A percentile compares a stretch with the other conserved stretches of the same genome.
These are phyloP conservation scores for Mormyrus hasselquistii DNA, from an alignment of 2,797 vertebrate species.

Conservation along the genomic window DNA sequence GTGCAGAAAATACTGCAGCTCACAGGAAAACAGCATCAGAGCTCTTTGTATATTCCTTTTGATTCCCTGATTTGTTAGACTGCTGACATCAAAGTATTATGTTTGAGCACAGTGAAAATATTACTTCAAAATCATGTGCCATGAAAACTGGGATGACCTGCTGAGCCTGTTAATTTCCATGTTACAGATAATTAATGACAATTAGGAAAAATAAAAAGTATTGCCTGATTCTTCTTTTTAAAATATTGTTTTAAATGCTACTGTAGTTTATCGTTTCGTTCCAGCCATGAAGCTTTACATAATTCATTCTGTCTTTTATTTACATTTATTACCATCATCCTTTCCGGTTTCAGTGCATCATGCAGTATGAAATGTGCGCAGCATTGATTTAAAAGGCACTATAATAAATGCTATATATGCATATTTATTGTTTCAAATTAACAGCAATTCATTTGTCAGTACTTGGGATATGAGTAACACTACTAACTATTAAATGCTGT, in stretches of 20 bases:
- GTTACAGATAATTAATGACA: not conserved
- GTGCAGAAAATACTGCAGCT: not conserved
- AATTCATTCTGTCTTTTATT: not conserved
- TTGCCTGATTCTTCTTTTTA: not conserved
- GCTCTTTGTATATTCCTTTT: not conserved
- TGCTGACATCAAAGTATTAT: not conserved
- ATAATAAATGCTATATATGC: not conserved
- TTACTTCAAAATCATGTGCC: not conserved
- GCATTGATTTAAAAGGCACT: not conserved
- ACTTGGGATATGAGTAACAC: not conserved
- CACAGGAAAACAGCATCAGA: not conserved
- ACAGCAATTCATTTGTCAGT: not conserved
- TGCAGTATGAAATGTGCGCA: not conserved
- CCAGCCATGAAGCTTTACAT: not conserved
- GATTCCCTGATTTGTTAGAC: not conserved
- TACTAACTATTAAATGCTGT: not conserved
- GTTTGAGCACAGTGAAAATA: not conserved
- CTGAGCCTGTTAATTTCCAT: not conserved
- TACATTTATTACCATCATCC: not conserved
- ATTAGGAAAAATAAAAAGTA: not conserved
- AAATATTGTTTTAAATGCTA: not conserved
- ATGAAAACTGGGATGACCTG: not conserved
- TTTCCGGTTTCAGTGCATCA: not conserved
- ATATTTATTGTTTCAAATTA: not conserved
- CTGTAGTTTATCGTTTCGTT: not conserved